These are phyloP conservation scores for Scaptomyza caliginosa DNA, from an alignment of 2,888 invertebrate species.

Conservation along the genomic window DNA sequence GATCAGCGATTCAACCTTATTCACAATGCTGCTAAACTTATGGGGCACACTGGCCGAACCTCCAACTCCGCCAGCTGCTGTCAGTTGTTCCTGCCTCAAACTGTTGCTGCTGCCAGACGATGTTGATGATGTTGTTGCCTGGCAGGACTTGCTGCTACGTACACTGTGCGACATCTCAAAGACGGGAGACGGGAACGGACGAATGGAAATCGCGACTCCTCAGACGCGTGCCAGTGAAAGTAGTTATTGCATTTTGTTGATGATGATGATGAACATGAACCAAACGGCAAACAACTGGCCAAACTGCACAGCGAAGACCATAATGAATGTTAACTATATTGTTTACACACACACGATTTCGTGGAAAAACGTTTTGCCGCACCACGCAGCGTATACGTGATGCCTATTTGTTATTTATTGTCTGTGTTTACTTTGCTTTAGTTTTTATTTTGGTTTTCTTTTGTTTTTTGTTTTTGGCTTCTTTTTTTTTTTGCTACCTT, in stretches of 20 bases:
- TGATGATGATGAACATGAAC: constrained; percentile 17
- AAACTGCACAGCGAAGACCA: constrained; percentile 57
- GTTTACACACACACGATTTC: constrained; percentile 48
- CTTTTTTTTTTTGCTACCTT: constrained; percentile 17
- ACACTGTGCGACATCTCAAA: constrained; percentile 80
- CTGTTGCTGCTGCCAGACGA: constrained; percentile 1
- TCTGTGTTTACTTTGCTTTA: constrained; percentile 12
- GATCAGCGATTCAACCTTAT: constrained; percentile 82
- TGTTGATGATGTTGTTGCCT: constrained; percentile 10
- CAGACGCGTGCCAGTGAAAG: constrained; percentile 70
- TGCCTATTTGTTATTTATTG: constrained; percentile 26
- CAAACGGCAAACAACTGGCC: constrained; percentile 45
- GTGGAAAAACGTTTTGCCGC: constrained; percentile 39
- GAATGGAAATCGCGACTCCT: constrained; percentile 1
- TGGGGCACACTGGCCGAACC: constrained; percentile 52
- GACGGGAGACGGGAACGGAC: not conserved
- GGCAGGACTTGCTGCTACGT: constrained; percentile 66
- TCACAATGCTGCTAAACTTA: constrained; percentile 82
- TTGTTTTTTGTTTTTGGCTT: constrained; percentile 7
- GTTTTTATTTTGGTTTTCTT: constrained; percentile 18
- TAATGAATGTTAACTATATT: constrained; percentile 65
- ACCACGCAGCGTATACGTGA: constrained; percentile 55
- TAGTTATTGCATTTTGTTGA: constrained; percentile 67
- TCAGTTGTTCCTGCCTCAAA: constrained; percentile 6
- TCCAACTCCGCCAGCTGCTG: not conserved